These are phyloP conservation scores for Trypoxylus dichotomus DNA, from an alignment of 1,140 invertebrate genomes.

Conservation along the genomic window DNA sequence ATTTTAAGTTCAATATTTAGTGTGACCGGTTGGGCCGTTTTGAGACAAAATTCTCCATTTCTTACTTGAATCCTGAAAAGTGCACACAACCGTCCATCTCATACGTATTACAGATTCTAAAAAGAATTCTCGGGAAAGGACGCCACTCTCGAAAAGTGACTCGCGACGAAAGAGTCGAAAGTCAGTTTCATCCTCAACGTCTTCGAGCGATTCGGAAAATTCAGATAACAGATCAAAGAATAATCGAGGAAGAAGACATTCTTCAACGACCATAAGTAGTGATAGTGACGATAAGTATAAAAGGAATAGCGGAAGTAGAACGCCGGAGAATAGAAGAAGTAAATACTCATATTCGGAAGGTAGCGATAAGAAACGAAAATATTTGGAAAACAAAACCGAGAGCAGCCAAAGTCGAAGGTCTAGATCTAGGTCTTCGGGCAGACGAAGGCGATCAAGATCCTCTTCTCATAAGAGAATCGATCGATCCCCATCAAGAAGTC, in stretches of 20 bases:
- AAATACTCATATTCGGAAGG: constrained; percentile 6
- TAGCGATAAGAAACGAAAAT: constrained; percentile 4
- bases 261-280: background rate
- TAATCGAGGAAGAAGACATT: background rate
- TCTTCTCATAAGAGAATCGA: constrained; percentile 29
- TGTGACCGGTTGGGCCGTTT: background rate
- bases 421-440: constrained; percentile 26
- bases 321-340: constrained; percentile 6
- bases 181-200: background rate
- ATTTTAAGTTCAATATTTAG: constrained; percentile 27
- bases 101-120: constrained; percentile 1
- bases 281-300: constrained; percentile 7
- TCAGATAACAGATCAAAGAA: background rate
- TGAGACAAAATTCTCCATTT: background rate
- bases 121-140: background rate
- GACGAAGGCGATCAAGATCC: constrained; percentile 33
- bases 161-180: background rate
- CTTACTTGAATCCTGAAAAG: background rate
- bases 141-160: background rate
- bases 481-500: background rate
- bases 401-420: background rate
- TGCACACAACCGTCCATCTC: background rate
- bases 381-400: background rate
- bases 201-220: background rate
- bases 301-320: background rate